phyloP scores from a whole-genome alignment of 92 coral and sea anemone species.

The Meandrina meandrites region DNA sequence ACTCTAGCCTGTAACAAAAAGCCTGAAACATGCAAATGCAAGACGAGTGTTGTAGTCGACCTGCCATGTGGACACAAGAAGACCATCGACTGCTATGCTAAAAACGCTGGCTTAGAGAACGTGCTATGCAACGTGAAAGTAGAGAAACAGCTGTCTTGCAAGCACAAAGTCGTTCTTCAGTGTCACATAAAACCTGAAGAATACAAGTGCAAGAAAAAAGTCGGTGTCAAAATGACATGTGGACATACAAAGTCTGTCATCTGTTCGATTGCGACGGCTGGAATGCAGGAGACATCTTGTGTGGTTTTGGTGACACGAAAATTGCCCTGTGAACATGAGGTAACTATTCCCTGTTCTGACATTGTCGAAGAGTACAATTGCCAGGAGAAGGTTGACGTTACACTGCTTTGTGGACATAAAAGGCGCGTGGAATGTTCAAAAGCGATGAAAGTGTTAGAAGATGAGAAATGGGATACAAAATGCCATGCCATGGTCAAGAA shows the following conservation, averaged over 20 bases:
- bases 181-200: constrained; percentile 15
- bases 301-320: background rate
- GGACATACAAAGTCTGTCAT: constrained; percentile 19
- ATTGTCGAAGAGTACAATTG: background rate
- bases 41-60: background rate
- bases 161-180: constrained; percentile 38
- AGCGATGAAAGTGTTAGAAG: background rate
- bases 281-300: background rate
- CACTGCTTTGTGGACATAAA: constrained; percentile 21
- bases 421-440: constrained; percentile 19
- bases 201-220: constrained; percentile 14
- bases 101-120: background rate
- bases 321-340: constrained; percentile 50
- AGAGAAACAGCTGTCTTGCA: constrained; percentile 47
- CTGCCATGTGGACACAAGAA: constrained; percentile 27
- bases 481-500: background rate
- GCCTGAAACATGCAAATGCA: constrained; percentile 12
- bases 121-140: background rate
- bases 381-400: constrained; percentile 2
- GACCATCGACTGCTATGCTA: constrained; percentile 9
- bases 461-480: background rate
- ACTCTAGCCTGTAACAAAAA: constrained; percentile 40
- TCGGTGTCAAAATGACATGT: constrained; percentile 27
- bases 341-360: constrained; percentile 27
- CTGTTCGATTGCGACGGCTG: constrained; percentile 12